Conservation (phyloP, 2,113 vertebrate genomes). For the Pseudonaja textilis region DNA sequence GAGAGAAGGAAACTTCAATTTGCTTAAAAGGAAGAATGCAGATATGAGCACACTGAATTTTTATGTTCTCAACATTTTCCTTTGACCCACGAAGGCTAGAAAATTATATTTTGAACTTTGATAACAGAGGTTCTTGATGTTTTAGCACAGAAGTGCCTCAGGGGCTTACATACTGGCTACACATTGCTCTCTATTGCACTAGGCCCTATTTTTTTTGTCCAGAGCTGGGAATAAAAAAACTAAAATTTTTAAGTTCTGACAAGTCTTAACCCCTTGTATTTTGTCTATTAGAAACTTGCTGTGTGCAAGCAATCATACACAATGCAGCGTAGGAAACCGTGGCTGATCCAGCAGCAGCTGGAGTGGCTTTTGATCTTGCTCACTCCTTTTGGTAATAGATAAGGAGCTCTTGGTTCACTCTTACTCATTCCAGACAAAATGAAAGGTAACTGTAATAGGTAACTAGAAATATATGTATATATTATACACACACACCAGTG, state of each 20-base stretch:
- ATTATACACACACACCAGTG: not conserved
- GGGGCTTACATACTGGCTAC: conserved; percentile 27
- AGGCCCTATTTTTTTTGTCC: conserved; percentile 29
- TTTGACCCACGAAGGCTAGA: conserved; percentile 26
- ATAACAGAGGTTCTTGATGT: conserved; percentile 27
- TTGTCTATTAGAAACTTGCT: not conserved
- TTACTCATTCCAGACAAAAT: not conserved
- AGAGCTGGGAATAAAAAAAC: conserved; percentile 33
- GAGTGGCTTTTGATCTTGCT: not conserved
- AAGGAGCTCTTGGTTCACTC: not conserved
- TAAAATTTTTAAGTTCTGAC: conserved; percentile 10
- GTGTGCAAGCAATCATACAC: not conserved
- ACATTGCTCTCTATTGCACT: conserved; percentile 27
- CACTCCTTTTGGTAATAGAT: not conserved
- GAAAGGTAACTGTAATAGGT: not conserved
- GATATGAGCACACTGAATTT: conserved; percentile 15
- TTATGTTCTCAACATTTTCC: conserved; percentile 6
- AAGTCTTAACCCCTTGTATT: conserved; percentile 18
- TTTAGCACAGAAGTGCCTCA: conserved; percentile 38
- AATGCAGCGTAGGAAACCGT: not conserved
- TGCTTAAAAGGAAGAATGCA: conserved; percentile 1
- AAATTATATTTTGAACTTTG: conserved; percentile 17
- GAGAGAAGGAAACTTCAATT: not conserved
- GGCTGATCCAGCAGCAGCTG: not conserved
- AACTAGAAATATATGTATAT: not conserved